Evolutionary conservation across 2,113 vertebrate species (phyloP), one percentile per base, ranked within the genome.

Genomic region (Pavo muticus): DNA sequence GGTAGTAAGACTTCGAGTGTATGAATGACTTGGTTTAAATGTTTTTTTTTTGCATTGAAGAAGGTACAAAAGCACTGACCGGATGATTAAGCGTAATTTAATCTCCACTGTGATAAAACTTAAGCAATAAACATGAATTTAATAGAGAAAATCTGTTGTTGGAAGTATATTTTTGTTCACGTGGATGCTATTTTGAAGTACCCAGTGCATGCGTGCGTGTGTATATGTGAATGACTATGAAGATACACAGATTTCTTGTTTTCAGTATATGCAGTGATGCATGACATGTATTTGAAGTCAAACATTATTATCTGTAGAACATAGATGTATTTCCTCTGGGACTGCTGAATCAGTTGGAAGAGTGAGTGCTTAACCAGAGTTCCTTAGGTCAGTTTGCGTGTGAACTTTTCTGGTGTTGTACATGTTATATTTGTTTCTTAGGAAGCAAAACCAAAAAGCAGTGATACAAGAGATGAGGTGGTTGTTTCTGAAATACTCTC

Each of bases 61-160:
- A 95, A 97, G 94, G 88, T 97, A 95, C 95, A 97, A 91, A 97
- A 96, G 93, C 97, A 97, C 96, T 97, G 95, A 97, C 96, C 93
- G 96, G 97, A 96, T 97, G 96, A 98, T 95, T 96, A 97, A 97
- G 95, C 87, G 35, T 94, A 95, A 96, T 94, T 98, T 98, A 97
- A 97, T 97, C 96, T 98, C 96, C 97, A 97, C 97, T 98, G 97
- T 98, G 97, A 97, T 97, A 97, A 95, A 97, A 97, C 93, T 89
- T 97, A 98, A 98, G 97, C 97, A 98, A 98, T 98, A 98, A 98
- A 98, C 97, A 87, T 95, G 94, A 95, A 97, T 98, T 97, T 97
- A 98, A 97, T 97, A 97, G 95, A 97, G 97, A 98, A 96, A 96
- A 69, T 60, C 30, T 90, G 94, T 96, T 86, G 95, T 97, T 96